Base-by-base conservation (phyloP, 2,113 vertebrate species). In the Dasyornis broadbenti region DNA sequence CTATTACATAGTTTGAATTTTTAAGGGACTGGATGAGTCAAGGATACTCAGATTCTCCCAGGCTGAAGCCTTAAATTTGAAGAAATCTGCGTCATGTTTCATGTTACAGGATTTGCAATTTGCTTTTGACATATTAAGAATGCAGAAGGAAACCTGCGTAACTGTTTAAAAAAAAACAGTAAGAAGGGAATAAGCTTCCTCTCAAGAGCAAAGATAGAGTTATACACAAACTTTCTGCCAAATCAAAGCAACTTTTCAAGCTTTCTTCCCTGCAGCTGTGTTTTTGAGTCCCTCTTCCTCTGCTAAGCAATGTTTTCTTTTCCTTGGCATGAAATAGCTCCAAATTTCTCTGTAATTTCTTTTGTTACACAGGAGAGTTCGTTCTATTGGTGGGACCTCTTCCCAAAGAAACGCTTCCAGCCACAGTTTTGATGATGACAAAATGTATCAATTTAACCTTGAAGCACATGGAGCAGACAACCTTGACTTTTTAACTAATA, bases 301-400 rank as follows among this genome's bases (percentile, higher is more conserved):
- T 76, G 27, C 12, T 84, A 86, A 91, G 39, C 31, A 82, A 50
- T 44, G 39, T 78, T 95, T 85, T 92, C 26, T 95, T 94, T 95
- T 87, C 49, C 27, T 95, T 92, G 63, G 30, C 53, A 81, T 78
- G 68, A 90, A 94, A 83, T 61, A 93, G 15, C 21, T 94, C 15
- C 21, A 18, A 70, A 73, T 89, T 92, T 81, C 0, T 0, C 59
- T 88, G 81, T 31, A 0, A 83, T 87, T 95, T 90, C 52, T 91
- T 91, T 80, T 89, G 42, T 79, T 86, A 21, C 52, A 64, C 13
- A 37, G 31, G 28, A 75, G 35, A 39, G 11, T 23, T 76, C 1
- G 2, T 94, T 75, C 54, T 75, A 44, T 27, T 86, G 31, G n/a
- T 82, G 79, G 28, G n/a, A 78, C 31, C 19, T 19, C 84, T 90